Percentiles rank a stretch among this genome's conserved stretches.
phyloP scores from a whole-genome alignment of 1,140 invertebrate genomes.

The Euwallacea fornicatus region DNA sequence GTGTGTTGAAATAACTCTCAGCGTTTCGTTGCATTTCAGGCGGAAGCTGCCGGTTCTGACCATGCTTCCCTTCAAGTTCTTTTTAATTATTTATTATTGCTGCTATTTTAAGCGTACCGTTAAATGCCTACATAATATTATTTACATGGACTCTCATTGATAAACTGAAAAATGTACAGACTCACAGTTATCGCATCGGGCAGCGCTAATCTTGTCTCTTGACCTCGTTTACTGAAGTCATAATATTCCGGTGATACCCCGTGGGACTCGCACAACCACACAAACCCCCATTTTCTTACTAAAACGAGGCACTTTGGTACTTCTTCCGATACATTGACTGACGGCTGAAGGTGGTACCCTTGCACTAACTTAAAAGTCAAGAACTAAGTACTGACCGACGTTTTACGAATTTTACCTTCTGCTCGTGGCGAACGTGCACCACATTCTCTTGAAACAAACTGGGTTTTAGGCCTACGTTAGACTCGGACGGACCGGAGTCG shows the following conservation, averaged over 20 bases:
- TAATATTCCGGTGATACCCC: no score
- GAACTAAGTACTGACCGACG: not conserved
- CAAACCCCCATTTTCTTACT: no score
- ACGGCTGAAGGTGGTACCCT: not conserved
- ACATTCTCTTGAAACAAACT: conserved; percentile 8
- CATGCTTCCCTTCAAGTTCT: no score
- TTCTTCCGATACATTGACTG: conserved; percentile 1
- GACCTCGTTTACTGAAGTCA: no score
- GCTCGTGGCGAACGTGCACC: conserved; percentile 7
- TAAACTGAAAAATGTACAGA: not conserved
- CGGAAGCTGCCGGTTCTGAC: no score
- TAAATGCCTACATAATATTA: not conserved
- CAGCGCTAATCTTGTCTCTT: no score
- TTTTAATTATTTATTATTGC: no score
- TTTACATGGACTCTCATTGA: not conserved
- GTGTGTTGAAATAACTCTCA: no score
- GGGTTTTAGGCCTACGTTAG: conserved; percentile 14
- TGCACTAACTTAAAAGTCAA: not conserved
- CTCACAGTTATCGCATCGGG: no score
- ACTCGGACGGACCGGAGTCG: not conserved
- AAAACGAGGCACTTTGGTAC: not conserved
- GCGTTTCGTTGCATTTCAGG: no score
- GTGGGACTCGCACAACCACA: no score
- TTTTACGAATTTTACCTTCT: conserved; percentile 3
- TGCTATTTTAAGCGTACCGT: no score